phyloP scores from a whole-genome alignment of 2,888 invertebrate species.

The Hyalella azteca region DNA sequence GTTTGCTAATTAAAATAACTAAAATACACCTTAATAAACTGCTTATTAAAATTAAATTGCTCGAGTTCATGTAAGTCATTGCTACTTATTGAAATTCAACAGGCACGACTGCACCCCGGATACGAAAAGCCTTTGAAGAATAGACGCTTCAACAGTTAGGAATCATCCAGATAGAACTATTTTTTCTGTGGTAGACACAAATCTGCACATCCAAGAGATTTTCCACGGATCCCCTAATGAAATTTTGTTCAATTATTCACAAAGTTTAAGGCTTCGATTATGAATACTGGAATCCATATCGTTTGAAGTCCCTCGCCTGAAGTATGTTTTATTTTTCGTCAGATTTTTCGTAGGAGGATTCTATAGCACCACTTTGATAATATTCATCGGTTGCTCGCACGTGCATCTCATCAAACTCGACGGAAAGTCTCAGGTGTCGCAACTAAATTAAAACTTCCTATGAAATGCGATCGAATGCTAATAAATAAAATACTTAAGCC shows the following conservation, averaged over 20 bases:
- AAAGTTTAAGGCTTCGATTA: conserved; percentile 3
- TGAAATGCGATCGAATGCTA: neutral
- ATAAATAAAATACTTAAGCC: conserved; percentile 19
- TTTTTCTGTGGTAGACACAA: too few species aligned
- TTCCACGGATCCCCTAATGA: neutral
- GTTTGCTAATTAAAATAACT: too few species aligned
- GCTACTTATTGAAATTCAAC: too few species aligned
- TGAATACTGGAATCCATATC: neutral
- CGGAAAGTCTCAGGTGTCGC: conserved; percentile 2
- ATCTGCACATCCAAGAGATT: conserved; percentile 24
- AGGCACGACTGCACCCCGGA: too few species aligned
- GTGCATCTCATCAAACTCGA: neutral
- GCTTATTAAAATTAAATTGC: too few species aligned
- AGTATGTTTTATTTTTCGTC: conserved; percentile 1
- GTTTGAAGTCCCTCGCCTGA: conserved; percentile 12
- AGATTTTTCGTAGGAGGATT: neutral
- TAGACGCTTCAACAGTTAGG: too few species aligned
- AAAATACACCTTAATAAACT: too few species aligned
- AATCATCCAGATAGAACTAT: too few species aligned
- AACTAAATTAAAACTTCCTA: conserved; percentile 19
- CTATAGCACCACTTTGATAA: conserved; percentile 2
- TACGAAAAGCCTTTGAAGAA: too few species aligned
- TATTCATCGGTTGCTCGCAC: neutral
- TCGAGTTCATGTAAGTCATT: too few species aligned
- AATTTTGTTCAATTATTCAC: conserved; percentile 14